Evolutionary conservation across 2,888 invertebrate species (phyloP).

Genomic region (Trichogramma dendrolimi): DNA sequence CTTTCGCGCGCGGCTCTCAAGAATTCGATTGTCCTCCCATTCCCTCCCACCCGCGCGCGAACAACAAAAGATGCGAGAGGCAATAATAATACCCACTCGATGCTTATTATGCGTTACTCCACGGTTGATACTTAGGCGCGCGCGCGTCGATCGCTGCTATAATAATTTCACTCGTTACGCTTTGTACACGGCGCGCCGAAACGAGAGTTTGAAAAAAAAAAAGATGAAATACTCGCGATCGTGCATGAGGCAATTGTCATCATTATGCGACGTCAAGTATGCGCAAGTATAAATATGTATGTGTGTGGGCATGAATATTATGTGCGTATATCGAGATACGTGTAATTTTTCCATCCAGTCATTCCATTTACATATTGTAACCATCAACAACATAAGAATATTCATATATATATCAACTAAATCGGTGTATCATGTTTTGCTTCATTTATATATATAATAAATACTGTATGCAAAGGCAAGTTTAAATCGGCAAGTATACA

Average conservation of each 20-base stretch:
- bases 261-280: background rate
- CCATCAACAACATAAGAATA: constrained; percentile 4
- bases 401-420: constrained; percentile 3
- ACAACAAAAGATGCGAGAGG: no score
- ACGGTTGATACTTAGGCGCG: no score
- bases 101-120: no score
- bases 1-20: no score
- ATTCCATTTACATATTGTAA: background rate
- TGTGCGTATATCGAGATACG: background rate
- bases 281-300: background rate
- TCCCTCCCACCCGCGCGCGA: no score
- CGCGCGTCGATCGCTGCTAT: no score
- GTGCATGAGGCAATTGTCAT: no score
- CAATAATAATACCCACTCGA: no score
- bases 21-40: no score
- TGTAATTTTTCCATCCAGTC: no score
- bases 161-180: no score
- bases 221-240: constrained; percentile 4
- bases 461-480: constrained; percentile 36
- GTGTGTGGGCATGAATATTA: background rate
- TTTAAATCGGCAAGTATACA: constrained; percentile 42
- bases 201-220: constrained; percentile 4
- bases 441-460: background rate
- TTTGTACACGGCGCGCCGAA: background rate
- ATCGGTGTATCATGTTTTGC: no score